phyloP scores from a whole-genome alignment of 2,888 invertebrate genomes.

The Cordylochernes scorpioides region DNA sequence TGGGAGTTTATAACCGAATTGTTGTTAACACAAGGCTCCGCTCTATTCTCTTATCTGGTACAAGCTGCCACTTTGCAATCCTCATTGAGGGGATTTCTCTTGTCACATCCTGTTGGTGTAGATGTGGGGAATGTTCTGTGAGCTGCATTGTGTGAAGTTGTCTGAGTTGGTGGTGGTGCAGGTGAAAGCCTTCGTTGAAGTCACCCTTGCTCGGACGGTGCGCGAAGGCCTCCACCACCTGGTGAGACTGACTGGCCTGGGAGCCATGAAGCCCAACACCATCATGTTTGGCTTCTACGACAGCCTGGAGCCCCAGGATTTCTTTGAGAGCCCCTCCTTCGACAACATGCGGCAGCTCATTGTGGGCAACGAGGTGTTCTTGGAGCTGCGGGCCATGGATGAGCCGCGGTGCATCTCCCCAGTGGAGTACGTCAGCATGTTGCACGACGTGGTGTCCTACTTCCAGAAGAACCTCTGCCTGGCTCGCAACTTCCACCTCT shows the following conservation, averaged over 20 bases:
- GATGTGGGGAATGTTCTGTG: no score
- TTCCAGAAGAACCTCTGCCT: conserved; percentile 84
- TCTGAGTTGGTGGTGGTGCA: no score
- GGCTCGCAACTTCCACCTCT: conserved; percentile 59
- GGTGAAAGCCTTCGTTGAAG: conserved; percentile 81
- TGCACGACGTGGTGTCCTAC: conserved; percentile 49
- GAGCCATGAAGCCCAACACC: conserved; percentile 98
- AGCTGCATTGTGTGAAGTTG: no score
- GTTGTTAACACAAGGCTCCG: no score
- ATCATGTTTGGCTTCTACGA: conserved; percentile 84
- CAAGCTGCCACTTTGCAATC: no score
- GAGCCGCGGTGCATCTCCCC: conserved; percentile 23
- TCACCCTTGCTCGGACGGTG: conserved; percentile 57
- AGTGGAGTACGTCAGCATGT: conserved; percentile 50
- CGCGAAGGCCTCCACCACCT: conserved; percentile 76
- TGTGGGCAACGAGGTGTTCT: conserved; percentile 18
- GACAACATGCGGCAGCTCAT: conserved; percentile 10
- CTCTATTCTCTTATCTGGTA: no score
- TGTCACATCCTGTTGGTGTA: no score
- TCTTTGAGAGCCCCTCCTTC: conserved; percentile 29
- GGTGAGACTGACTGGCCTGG: conserved; percentile 67
- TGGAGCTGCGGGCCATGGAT: conserved; percentile 29
- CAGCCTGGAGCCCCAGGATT: conserved; percentile 39
- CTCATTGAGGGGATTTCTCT: no score
- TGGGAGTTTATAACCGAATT: no score